A percentile compares a stretch with the other conserved stretches of the same genome.
Evolutionary conservation across 2,888 invertebrate species (phyloP).

Genomic region (Therioaphis trifolii): DNA sequence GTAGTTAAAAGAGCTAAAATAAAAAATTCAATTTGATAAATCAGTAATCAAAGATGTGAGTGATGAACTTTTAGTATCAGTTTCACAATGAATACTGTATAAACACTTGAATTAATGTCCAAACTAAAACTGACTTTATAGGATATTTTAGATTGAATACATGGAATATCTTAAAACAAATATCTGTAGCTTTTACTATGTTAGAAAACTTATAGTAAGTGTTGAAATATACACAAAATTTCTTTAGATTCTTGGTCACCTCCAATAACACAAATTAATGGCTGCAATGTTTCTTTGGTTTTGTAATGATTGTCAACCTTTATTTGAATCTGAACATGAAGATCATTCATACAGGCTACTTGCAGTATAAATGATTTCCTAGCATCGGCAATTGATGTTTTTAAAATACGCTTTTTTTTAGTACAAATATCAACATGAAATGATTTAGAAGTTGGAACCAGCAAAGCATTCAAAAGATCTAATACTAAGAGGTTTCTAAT

Average conservation of each 20-base stretch:
- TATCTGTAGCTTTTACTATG: background rate
- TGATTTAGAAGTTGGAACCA: background rate
- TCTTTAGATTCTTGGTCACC: background rate
- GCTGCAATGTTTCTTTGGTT: background rate
- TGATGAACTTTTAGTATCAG: background rate
- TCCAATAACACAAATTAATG: background rate
- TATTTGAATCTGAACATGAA: background rate
- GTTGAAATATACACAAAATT: no score
- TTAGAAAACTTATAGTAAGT: background rate
- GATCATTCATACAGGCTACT: background rate
- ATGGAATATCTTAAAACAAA: background rate
- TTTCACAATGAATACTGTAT: background rate
- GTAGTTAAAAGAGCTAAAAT: no score
- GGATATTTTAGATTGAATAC: background rate
- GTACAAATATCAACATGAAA: background rate
- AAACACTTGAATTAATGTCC: background rate
- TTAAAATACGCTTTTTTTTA: background rate
- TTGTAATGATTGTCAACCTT: background rate
- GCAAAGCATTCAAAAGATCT: conserved; percentile 6
- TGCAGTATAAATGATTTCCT: background rate
- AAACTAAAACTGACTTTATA: background rate
- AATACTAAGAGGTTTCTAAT: conserved; percentile 1
- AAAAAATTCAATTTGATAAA: background rate
- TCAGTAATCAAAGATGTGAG: background rate
- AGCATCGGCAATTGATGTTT: background rate